Conservation (phyloP, 2,888 invertebrate species). For the Belgica antarctica region DNA sequence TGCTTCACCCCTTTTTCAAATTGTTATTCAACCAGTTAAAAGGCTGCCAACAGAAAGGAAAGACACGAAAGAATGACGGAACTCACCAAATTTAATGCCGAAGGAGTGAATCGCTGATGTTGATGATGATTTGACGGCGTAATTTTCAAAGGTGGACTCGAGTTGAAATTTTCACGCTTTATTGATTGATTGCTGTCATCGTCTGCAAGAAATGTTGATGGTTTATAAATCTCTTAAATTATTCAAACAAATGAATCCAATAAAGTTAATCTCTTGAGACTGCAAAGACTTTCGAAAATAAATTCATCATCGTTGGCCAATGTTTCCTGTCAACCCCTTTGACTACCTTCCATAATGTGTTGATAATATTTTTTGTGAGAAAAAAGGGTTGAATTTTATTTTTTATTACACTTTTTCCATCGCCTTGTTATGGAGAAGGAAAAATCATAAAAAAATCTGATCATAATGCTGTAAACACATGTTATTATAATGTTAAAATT, state of each 20-base stretch:
- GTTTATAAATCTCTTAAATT: not conserved
- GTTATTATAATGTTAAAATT: constrained; percentile 38
- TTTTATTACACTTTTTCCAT: constrained; percentile 21
- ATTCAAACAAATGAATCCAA: constrained; percentile 17
- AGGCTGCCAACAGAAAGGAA: not conserved
- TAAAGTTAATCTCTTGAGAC: constrained; percentile 16
- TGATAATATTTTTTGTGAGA: constrained; percentile 40
- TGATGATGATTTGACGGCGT: constrained; percentile 38
- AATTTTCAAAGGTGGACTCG: constrained; percentile 28
- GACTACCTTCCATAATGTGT: constrained; percentile 39
- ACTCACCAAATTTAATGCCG: constrained; percentile 46
- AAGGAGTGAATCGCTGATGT: constrained; percentile 27
- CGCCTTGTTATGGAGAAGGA: constrained; percentile 8
- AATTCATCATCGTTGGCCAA: constrained; percentile 30
- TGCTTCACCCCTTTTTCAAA: constrained; percentile 24
- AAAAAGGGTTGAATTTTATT: constrained; percentile 40
- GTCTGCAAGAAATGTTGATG: constrained; percentile 49
- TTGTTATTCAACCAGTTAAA: constrained; percentile 35
- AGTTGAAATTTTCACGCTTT: constrained; percentile 53
- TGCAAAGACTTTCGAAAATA: constrained; percentile 18
- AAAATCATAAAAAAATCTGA: constrained; percentile 37
- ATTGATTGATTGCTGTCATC: constrained; percentile 53
- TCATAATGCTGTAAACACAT: constrained; percentile 40
- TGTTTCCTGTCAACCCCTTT: constrained; percentile 34
- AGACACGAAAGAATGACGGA: not conserved